Conservation (phyloP, 2,113 vertebrate genomes). For the Tor tambroides region DNA sequence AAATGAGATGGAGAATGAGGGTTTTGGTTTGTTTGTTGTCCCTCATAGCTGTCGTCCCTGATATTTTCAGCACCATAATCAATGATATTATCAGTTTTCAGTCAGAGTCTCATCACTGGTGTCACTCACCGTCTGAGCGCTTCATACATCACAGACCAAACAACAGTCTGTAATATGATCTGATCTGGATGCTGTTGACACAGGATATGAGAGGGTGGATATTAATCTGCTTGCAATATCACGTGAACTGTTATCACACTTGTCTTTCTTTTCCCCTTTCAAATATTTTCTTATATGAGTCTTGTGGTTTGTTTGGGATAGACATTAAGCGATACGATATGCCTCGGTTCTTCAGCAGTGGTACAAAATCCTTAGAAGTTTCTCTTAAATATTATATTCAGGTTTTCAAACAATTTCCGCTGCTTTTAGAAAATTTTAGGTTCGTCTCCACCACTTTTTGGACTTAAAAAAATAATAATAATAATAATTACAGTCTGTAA, state of each 20-base stretch:
- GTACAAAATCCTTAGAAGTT: neutral
- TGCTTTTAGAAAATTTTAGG: neutral
- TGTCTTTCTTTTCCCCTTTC: neutral
- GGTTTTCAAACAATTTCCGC: neutral
- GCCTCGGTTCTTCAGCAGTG: neutral
- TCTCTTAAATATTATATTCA: neutral
- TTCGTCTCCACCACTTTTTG: neutral
- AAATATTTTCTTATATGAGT: conserved; percentile 24
- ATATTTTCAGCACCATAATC: conserved; percentile 22
- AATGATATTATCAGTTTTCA: conserved; percentile 20
- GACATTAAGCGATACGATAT: neutral
- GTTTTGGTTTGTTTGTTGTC: conserved; percentile 20
- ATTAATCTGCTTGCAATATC: conserved; percentile 29
- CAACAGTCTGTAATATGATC: conserved; percentile 1
- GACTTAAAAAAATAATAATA: neutral
- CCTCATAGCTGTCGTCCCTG: neutral
- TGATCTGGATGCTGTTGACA: conserved; percentile 22
- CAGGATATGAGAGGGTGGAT: conserved; percentile 35
- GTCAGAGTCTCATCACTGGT: conserved; percentile 16
- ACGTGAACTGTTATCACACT: conserved; percentile 18
- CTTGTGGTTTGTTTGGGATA: neutral
- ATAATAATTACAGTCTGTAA: neutral
- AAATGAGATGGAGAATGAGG: no score
- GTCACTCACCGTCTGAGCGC: neutral
- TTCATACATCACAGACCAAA: conserved; percentile 1